These are phyloP conservation scores for Eubasilissa regina DNA, from an alignment of 1,140 invertebrate genomes.

Conservation along the genomic window DNA sequence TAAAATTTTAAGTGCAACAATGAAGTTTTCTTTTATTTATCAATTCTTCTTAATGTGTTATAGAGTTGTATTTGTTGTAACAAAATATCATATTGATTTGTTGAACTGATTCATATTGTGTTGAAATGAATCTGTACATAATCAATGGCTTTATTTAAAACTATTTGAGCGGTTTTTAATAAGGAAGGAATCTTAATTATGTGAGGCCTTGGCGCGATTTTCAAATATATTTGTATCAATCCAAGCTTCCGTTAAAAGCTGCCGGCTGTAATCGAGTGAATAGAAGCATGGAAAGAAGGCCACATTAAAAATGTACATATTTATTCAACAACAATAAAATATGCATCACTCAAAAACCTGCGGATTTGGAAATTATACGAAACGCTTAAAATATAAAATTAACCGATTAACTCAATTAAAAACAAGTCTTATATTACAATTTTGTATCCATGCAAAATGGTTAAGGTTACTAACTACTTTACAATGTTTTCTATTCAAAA, in stretches of 20 bases:
- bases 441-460: constrained; percentile 48
- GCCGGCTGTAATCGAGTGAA: not conserved
- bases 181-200: constrained; percentile 24
- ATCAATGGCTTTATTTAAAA: constrained; percentile 50
- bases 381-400: constrained; percentile 27
- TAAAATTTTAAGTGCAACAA: constrained; percentile 38
- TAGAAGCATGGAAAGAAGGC: constrained; percentile 10
- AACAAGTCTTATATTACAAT: constrained; percentile 39
- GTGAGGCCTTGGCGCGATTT: constrained; percentile 24
- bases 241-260: not conserved
- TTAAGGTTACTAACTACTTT: constrained; percentile 51
- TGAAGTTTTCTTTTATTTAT: constrained; percentile 8
- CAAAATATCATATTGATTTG: not conserved
- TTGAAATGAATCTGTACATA: constrained; percentile 49
- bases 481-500: constrained; percentile 51
- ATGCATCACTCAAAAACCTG: constrained; percentile 6
- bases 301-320: constrained; percentile 51
- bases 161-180: constrained; percentile 51
- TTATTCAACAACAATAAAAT: constrained; percentile 47
- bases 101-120: not conserved
- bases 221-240: constrained; percentile 1
- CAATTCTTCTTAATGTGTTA: constrained; percentile 1
- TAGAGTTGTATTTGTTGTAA: not conserved
- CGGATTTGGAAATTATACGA: not conserved
- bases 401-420: constrained; percentile 37